Conservation (phyloP, 2,888 invertebrate genomes). For the Cosmorhoe ocellata region DNA sequence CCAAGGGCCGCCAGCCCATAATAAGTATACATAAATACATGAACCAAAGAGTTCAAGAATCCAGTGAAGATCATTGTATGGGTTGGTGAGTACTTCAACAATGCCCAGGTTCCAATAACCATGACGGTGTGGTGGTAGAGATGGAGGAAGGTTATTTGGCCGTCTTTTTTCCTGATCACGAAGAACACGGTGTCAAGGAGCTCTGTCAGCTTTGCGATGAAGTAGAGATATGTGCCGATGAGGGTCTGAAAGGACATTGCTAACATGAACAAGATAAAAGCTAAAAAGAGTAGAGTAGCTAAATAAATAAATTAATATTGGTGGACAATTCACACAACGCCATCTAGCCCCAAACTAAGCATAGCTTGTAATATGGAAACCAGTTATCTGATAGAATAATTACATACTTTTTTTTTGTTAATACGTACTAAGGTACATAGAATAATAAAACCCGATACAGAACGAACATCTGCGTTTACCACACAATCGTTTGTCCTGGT, state of each 20-base stretch:
- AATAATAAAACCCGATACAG: too few species aligned
- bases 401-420: too few species aligned
- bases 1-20: conserved; percentile 90
- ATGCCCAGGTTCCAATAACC: conserved; percentile 88
- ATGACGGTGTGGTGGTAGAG: conserved; percentile 93
- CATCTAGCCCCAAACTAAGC: too few species aligned
- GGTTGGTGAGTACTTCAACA: conserved; percentile 88
- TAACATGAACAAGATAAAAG: neutral
- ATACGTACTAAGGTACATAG: too few species aligned
- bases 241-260: conserved; percentile 60
- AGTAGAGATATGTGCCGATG: conserved; percentile 84
- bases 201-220: conserved; percentile 89
- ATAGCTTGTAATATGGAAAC: too few species aligned
- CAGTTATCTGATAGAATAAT: too few species aligned
- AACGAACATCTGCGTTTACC: too few species aligned
- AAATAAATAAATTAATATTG: too few species aligned
- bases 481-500: too few species aligned
- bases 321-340: too few species aligned
- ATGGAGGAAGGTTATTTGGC: conserved; percentile 93
- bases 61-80: conserved; percentile 88
- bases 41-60: conserved; percentile 88
- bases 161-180: conserved; percentile 88
- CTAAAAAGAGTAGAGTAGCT: too few species aligned
- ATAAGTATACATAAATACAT: conserved; percentile 92
- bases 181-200: conserved; percentile 93